Conservation (phyloP, 2,113 vertebrate genomes). For the Salvelinus namaycush region DNA sequence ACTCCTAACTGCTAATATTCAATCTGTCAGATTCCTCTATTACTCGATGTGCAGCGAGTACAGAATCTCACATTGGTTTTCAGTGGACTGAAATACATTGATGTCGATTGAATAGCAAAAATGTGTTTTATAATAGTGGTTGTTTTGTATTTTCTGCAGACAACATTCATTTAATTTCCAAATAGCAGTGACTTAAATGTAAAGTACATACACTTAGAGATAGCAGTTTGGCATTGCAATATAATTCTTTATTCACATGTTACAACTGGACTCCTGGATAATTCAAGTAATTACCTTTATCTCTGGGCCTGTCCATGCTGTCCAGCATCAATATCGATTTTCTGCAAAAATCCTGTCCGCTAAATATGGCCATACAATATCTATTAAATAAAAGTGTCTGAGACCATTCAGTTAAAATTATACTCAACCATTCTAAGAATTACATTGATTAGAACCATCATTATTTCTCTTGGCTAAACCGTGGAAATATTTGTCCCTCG, state of each 20-base stretch:
- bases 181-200: no score
- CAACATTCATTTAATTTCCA: no score
- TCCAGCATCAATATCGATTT: constrained; percentile 85
- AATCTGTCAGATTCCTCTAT: constrained; percentile 34
- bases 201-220: no score
- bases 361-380: constrained; percentile 68
- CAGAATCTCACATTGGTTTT: constrained; percentile 12
- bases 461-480: constrained; percentile 82
- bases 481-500: constrained; percentile 57
- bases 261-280: constrained; percentile 48
- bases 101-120: no score
- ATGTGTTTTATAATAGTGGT: no score
- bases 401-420: no score
- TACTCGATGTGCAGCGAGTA: constrained; percentile 30
- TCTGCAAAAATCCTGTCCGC: constrained; percentile 95
- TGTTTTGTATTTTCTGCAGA: no score
- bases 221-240: constrained; percentile 61
- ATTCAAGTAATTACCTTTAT: constrained; percentile 83
- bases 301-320: constrained; percentile 85
- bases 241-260: constrained; percentile 34
- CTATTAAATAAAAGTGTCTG: constrained; percentile 74
- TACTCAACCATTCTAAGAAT: constrained; percentile 86
- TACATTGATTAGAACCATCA: constrained; percentile 89
- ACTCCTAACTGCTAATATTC: constrained; percentile 34
- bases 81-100: no score